Evolutionary conservation across 1,140 invertebrate species (phyloP).

Genomic region (Leptopilina clavipes): DNA sequence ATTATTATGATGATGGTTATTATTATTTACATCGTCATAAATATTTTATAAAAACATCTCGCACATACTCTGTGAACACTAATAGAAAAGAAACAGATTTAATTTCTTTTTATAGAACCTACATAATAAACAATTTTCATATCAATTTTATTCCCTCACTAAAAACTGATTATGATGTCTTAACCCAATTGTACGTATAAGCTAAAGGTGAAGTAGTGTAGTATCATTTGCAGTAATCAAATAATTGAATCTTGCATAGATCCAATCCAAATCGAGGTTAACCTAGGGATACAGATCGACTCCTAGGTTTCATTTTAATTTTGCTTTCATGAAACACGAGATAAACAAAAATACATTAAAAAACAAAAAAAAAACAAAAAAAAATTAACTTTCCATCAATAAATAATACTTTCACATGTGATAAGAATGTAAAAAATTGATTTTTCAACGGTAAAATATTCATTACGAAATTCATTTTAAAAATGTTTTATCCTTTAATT

Average conservation of each 20-base stretch:
- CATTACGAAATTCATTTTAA: too few species aligned
- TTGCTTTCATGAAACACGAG: background rate
- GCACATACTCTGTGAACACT: too few species aligned
- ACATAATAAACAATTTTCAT: conserved; percentile 1
- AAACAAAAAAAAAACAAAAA: too few species aligned
- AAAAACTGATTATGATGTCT: conserved; percentile 9
- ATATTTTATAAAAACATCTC: too few species aligned
- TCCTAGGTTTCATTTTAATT: conserved; percentile 8
- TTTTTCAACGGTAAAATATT: too few species aligned
- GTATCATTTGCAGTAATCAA: conserved; percentile 34
- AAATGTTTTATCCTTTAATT: too few species aligned
- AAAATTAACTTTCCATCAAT: too few species aligned
- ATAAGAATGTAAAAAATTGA: too few species aligned
- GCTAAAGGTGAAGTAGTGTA: conserved; percentile 2
- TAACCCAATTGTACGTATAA: conserved; percentile 16
- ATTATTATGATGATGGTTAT: too few species aligned
- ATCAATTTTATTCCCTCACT: background rate
- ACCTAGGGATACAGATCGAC: background rate
- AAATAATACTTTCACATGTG: too few species aligned
- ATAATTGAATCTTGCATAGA: conserved; percentile 34
- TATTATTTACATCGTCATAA: too few species aligned
- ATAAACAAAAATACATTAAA: background rate
- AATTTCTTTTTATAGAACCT: background rate
- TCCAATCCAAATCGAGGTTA: conserved; percentile 29
- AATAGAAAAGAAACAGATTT: background rate